Percentiles rank a stretch among this genome's conserved stretches.
These are phyloP conservation scores for Seriola quinqueradiata DNA, from an alignment of 2,113 vertebrate species.

Conservation along the genomic window DNA sequence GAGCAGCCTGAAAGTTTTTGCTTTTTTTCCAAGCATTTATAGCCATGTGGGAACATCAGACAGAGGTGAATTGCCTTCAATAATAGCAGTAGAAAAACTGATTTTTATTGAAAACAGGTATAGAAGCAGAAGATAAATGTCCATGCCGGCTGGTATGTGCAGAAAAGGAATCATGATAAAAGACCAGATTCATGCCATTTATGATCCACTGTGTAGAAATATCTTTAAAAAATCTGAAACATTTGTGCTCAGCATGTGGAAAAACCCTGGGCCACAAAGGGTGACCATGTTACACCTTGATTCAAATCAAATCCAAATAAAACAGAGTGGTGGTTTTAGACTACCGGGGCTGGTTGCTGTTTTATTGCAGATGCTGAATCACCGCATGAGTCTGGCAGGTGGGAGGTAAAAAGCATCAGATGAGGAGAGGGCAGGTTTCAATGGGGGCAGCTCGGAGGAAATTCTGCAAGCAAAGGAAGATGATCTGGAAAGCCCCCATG, in stretches of 20 bases:
- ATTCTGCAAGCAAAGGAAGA: conserved; percentile 41
- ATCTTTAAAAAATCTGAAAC: neutral
- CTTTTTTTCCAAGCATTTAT: neutral
- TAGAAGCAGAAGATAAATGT: neutral
- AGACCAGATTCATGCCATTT: neutral
- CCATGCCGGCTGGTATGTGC: neutral
- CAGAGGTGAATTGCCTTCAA: neutral
- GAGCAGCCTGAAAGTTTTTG: neutral
- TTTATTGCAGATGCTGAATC: conserved; percentile 51
- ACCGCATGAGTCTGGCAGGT: conserved; percentile 53
- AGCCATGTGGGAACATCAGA: neutral
- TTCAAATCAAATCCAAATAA: conserved; percentile 52
- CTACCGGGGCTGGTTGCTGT: conserved; percentile 7
- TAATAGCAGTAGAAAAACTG: neutral
- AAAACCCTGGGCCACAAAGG: conserved; percentile 32
- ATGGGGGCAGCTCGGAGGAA: conserved; percentile 38
- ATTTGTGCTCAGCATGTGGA: conserved; percentile 9
- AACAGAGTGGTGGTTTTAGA: conserved; percentile 31
- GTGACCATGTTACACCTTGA: conserved; percentile 39
- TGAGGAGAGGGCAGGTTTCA: conserved; percentile 33
- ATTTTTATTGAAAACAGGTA: conserved; percentile 1
- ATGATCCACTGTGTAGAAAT: neutral
- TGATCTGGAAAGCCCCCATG: conserved; percentile 67
- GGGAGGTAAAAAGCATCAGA: conserved; percentile 45
- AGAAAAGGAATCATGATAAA: neutral